Evolutionary conservation across 2,113 vertebrate species (phyloP).

Genomic region (Spea multiplicata): DNA sequence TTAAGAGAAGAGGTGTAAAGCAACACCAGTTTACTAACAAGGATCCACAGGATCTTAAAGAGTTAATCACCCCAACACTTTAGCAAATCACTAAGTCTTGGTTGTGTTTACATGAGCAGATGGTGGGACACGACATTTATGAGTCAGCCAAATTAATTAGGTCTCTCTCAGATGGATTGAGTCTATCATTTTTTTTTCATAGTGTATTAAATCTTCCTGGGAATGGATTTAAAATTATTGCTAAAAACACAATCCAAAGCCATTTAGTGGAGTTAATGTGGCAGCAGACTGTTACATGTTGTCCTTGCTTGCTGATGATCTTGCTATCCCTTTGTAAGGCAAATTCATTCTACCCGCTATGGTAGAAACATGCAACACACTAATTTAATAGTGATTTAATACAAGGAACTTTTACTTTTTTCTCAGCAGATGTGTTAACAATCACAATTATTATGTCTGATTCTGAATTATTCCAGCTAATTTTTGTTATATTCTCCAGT

Average conservation of each 20-base stretch:
- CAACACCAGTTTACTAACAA: too few species aligned
- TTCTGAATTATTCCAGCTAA: too few species aligned
- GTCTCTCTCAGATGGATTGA: slow-evolving; percentile 21
- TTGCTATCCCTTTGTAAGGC: not conserved
- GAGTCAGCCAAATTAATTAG: slow-evolving; percentile 33
- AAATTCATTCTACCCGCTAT: too few species aligned
- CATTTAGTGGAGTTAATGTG: not conserved
- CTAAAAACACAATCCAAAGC: not conserved
- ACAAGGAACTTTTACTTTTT: too few species aligned
- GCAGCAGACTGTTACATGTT: not conserved
- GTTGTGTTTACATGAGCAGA: slow-evolving; percentile 19
- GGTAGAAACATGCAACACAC: too few species aligned
- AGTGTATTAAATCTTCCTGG: slow-evolving; percentile 14
- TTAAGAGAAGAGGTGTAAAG: too few species aligned
- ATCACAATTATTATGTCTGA: too few species aligned
- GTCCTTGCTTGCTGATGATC: not conserved
- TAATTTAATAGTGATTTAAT: too few species aligned
- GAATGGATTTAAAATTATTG: slow-evolving; percentile 9
- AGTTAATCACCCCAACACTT: not conserved
- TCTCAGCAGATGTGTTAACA: too few species aligned
- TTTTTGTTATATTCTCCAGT: too few species aligned
- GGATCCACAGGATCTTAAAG: not conserved
- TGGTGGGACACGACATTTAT: slow-evolving; percentile 13
- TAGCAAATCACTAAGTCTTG: not conserved
- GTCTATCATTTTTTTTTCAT: slow-evolving; percentile 17